These are phyloP conservation scores for Drosophila helvetica DNA, from an alignment of 2,888 invertebrate species.

Conservation along the genomic window DNA sequence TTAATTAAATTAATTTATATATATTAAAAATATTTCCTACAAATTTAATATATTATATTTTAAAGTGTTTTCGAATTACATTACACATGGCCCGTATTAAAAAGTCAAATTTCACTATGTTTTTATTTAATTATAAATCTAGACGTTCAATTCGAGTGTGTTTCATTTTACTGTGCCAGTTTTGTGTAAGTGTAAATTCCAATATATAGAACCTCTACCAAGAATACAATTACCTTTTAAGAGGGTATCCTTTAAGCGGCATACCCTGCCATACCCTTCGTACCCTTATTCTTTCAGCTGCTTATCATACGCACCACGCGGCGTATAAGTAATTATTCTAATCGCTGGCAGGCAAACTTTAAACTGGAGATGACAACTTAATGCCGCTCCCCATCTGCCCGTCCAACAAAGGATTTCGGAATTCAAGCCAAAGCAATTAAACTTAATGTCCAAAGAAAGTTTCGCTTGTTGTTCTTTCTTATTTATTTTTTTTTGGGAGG, in stretches of 20 bases:
- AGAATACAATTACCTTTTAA: too few relatives aligned
- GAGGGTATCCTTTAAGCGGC: not conserved
- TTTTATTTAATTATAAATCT: too few relatives aligned
- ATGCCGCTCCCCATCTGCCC: not conserved
- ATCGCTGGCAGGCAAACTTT: constrained; percentile 35
- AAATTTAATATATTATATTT: too few relatives aligned
- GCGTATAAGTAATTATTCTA: constrained; percentile 40
- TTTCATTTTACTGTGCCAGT: too few relatives aligned
- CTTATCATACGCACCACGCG: constrained; percentile 13
- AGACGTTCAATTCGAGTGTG: too few relatives aligned
- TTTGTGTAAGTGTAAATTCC: too few relatives aligned
- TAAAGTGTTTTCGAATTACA: too few relatives aligned
- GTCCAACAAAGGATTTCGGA: not conserved
- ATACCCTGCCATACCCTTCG: not conserved
- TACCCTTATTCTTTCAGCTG: not conserved
- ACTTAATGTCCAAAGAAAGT: constrained; percentile 65
- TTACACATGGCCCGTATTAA: too few relatives aligned
- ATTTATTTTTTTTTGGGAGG: constrained; percentile 21
- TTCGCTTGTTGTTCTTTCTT: constrained; percentile 35
- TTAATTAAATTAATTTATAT: too few relatives aligned
- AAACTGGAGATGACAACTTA: constrained; percentile 31
- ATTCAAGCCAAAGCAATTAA: constrained; percentile 61
- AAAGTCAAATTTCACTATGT: too few relatives aligned
- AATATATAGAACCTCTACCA: too few relatives aligned
- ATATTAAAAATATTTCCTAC: too few relatives aligned